Evolutionary conservation across 2,113 vertebrate species (phyloP).

Genomic region (Nesogale talazaci): DNA sequence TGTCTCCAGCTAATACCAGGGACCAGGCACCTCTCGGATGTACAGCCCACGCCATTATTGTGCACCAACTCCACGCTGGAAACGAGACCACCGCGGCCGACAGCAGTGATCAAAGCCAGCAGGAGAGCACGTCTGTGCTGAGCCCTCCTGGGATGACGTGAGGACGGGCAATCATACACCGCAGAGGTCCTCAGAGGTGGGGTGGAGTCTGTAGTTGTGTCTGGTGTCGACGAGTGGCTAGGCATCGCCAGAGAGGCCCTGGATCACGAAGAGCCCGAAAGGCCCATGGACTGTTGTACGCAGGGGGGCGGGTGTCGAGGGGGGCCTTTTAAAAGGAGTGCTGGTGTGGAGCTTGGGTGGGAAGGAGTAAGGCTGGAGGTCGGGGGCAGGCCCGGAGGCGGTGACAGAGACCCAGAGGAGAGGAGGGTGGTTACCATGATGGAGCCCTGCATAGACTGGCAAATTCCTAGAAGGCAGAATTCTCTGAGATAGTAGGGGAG

Average conservation of each 20-base stretch:
- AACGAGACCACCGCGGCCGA: no score
- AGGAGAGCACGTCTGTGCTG: background rate
- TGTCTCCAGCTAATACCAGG: background rate
- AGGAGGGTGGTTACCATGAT: conserved; percentile 28
- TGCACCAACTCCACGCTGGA: background rate
- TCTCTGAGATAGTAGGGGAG: background rate
- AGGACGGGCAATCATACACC: background rate
- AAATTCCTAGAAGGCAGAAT: background rate
- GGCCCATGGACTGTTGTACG: conserved; percentile 23
- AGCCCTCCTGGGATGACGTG: background rate
- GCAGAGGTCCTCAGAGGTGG: background rate
- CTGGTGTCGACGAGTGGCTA: background rate
- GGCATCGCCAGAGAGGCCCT: conserved; percentile 3
- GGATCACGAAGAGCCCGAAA: background rate
- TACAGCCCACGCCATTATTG: background rate
- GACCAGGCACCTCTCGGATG: background rate
- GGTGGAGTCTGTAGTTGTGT: background rate
- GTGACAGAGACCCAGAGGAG: background rate
- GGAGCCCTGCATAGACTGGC: background rate
- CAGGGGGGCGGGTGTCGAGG: background rate
- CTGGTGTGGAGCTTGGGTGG: background rate
- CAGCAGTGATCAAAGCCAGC: background rate
- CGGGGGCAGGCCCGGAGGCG: background rate
- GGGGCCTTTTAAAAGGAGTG: background rate
- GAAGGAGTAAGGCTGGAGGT: background rate